phyloP scores from a whole-genome alignment of 1,140 invertebrate genomes.

The Frieseomelitta varia region DNA sequence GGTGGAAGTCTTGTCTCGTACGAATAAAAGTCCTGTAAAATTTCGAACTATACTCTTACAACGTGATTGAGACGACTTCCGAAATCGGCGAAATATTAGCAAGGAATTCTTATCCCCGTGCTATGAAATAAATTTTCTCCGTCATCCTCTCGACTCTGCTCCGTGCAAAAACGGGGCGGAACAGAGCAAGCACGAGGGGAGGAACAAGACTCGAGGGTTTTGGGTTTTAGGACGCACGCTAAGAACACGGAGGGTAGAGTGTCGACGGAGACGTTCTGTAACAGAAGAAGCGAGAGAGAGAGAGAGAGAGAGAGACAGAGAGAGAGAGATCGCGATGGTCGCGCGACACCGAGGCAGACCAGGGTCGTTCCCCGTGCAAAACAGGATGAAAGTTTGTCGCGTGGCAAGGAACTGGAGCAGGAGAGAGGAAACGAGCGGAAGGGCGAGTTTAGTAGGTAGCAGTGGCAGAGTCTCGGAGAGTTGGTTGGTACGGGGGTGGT shows the following conservation, averaged over 20 bases:
- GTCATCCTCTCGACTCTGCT: no score
- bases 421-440: conserved; percentile 26
- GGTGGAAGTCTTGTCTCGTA: no score
- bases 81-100: no score
- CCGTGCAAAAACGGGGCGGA: no score
- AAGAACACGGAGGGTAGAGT: neutral
- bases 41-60: no score
- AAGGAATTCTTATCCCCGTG: no score
- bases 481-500: conserved; percentile 26
- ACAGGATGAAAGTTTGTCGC: conserved; percentile 71
- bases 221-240: neutral
- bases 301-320: neutral
- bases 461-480: conserved; percentile 33
- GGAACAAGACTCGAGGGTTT: neutral
- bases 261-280: neutral
- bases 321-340: neutral
- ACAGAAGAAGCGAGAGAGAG: no score
- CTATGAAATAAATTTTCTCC: no score
- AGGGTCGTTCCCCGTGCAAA: conserved; percentile 51
- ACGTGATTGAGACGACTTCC: no score
- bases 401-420: conserved; percentile 24
- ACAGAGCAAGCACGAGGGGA: no score
- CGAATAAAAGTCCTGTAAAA: no score
- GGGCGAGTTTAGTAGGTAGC: conserved; percentile 55
- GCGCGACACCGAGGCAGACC: neutral